phyloP scores from a whole-genome alignment of 2,797 vertebrate species.

The Sebastes alutus region DNA sequence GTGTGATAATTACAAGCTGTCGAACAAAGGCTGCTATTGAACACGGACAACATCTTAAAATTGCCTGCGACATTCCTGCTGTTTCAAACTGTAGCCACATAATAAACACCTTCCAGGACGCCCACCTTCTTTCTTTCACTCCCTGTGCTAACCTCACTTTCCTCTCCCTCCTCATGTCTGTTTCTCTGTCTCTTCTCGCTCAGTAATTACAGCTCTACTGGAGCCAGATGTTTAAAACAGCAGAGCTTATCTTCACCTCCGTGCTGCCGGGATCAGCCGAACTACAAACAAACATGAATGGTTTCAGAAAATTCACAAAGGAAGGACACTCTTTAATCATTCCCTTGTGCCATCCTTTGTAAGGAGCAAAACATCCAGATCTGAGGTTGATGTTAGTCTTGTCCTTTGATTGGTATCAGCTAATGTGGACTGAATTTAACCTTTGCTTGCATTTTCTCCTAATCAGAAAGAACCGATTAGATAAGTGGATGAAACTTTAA shows the following conservation, averaged over 20 bases:
- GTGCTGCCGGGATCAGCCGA: not conserved
- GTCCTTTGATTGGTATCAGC: constrained; percentile 33
- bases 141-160: not conserved
- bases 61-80: constrained; percentile 46
- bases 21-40: constrained; percentile 42
- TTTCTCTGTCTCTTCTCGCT: constrained; percentile 21
- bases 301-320: not conserved
- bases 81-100: constrained; percentile 40
- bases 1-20: constrained; percentile 68
- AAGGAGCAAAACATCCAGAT: not conserved
- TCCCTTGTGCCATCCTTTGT: not conserved
- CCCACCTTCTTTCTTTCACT: constrained; percentile 31
- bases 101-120: constrained; percentile 54
- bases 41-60: constrained; percentile 43
- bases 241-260: constrained; percentile 28
- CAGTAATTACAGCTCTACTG: constrained; percentile 37
- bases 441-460: not conserved
- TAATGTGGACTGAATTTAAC: constrained; percentile 9
- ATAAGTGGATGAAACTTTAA: constrained; percentile 27
- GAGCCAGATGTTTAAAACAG: constrained; percentile 36
- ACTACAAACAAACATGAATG: constrained; percentile 18
- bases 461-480: constrained; percentile 10
- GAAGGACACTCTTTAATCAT: not conserved
- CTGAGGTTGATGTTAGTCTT: not conserved
- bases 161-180: not conserved